Percentiles rank a stretch among this genome's conserved stretches.
These are phyloP conservation scores for Empidonax traillii DNA, from an alignment of 2,113 vertebrate genomes.

Conservation along the genomic window DNA sequence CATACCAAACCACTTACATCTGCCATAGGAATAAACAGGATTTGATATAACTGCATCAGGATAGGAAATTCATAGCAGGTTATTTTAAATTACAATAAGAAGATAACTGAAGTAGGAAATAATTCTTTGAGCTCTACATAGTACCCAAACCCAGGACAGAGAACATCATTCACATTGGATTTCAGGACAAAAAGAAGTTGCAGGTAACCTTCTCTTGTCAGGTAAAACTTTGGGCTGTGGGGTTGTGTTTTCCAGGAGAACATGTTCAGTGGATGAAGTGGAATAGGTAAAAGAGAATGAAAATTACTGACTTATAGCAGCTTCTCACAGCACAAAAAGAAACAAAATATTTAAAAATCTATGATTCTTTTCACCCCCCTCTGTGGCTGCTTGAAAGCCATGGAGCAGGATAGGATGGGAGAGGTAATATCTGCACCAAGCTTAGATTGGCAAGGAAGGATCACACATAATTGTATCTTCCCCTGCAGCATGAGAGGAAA, in stretches of 20 bases:
- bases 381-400: not conserved
- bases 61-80: not conserved
- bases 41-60: not conserved
- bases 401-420: not conserved
- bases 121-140: not conserved
- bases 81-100: not conserved
- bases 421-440: not conserved
- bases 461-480: not conserved
- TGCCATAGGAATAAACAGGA: not conserved
- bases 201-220: not conserved
- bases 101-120: not conserved
- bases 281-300: not conserved
- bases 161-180: not conserved
- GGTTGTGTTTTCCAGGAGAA: not conserved
- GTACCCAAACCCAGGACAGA: not conserved
- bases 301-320: not conserved
- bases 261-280: not conserved
- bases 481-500: not conserved
- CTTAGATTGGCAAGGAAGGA: not conserved
- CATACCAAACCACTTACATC: not conserved
- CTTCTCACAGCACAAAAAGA: not conserved
- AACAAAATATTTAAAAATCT: not conserved
- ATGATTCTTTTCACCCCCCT: not conserved
- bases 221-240: not conserved
- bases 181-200: constrained; percentile 15